phyloP scores from a whole-genome alignment of 2,113 vertebrate species.

The Paradoxurus hermaphroditus region DNA sequence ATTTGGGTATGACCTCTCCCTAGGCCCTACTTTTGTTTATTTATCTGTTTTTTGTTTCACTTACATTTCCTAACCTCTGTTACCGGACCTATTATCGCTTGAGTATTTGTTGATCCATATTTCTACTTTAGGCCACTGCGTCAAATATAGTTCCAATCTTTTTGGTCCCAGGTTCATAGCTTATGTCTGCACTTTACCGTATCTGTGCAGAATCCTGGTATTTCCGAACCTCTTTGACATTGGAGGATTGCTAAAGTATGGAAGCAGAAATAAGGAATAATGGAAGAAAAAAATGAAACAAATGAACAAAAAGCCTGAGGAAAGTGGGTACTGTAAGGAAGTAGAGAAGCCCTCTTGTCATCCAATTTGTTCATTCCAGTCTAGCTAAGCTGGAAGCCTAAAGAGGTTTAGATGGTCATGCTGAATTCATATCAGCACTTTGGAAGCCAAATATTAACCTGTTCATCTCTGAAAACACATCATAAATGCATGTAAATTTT shows the following conservation, averaged over 20 bases:
- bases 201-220: slow-evolving; percentile 1
- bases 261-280: neutral
- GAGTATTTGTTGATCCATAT: neutral
- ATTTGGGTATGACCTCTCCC: neutral
- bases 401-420: neutral
- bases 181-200: neutral
- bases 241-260: neutral
- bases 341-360: too few relatives aligned
- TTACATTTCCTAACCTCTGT: neutral
- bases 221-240: neutral
- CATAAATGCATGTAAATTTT: neutral
- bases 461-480: neutral
- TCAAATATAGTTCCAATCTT: neutral
- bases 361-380: neutral
- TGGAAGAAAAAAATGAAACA: neutral
- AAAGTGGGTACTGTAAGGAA: neutral
- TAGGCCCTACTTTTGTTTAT: neutral
- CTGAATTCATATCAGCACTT: neutral
- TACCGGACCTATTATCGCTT: neutral
- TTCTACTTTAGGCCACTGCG: neutral
- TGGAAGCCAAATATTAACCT: neutral
- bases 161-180: neutral
- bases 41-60: neutral
- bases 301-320: neutral
- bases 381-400: neutral